Conservation (phyloP, 2,888 invertebrate genomes). For the Oeneis ivallda region DNA sequence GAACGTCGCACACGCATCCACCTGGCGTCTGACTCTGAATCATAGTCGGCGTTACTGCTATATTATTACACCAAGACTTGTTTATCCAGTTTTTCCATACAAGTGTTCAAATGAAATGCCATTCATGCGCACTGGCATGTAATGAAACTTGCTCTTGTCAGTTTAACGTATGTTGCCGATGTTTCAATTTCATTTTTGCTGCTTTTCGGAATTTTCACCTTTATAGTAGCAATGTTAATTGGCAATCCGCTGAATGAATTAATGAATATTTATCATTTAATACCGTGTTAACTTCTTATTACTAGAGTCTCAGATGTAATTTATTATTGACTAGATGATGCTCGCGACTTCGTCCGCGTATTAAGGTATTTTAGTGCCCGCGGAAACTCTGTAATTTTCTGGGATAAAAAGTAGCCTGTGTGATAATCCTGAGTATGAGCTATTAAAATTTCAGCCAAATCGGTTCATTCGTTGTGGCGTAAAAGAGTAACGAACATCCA, state of each 20-base stretch:
- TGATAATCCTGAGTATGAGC: no score
- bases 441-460: no score
- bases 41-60: conserved; percentile 46
- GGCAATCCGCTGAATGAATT: not conserved
- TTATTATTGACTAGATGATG: no score
- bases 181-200: conserved; percentile 42
- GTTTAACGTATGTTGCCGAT: conserved; percentile 23
- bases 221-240: conserved; percentile 8
- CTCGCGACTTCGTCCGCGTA: no score
- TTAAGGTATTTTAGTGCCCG: no score
- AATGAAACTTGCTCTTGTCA: conserved; percentile 40
- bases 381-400: no score
- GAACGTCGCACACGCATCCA: conserved; percentile 46
- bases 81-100: conserved; percentile 49
- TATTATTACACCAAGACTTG: conserved; percentile 52
- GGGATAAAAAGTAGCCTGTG: no score
- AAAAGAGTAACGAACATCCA: no score
- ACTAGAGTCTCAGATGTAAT: no score
- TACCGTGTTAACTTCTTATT: not conserved
- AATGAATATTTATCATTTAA: no score
- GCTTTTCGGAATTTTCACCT: conserved; percentile 10
- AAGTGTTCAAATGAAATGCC: conserved; percentile 59
- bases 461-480: no score
- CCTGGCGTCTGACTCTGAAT: conserved; percentile 51
- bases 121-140: conserved; percentile 59